Evolutionary conservation across 2,888 invertebrate species (phyloP).

Genomic region (Agrochola litura): DNA sequence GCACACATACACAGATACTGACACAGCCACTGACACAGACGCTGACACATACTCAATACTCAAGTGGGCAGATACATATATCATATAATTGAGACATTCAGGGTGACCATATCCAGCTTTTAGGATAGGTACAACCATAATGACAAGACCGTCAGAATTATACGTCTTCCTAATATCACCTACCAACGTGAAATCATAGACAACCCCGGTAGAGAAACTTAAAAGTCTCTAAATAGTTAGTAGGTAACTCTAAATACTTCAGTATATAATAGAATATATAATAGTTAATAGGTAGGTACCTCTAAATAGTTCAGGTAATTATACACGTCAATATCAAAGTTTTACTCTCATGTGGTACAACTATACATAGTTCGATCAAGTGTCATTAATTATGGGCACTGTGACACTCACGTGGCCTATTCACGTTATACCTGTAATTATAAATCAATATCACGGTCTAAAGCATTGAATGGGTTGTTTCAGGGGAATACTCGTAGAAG

Average conservation of each 20-base stretch:
- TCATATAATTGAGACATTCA: no score
- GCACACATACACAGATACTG: no score
- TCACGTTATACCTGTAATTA: slow-evolving; percentile 34
- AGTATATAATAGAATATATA: no score
- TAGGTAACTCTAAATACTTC: no score
- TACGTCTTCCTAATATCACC: neutral
- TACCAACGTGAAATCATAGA: neutral
- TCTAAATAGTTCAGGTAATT: slow-evolving; percentile 29
- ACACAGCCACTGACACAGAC: no score
- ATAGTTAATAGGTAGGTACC: no score
- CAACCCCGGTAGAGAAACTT: neutral
- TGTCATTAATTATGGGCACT: slow-evolving; percentile 29
- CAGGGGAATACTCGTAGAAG: neutral
- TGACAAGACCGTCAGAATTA: neutral
- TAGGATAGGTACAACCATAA: neutral
- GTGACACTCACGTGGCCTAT: slow-evolving; percentile 5
- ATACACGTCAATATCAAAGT: slow-evolving; percentile 46
- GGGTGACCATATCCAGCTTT: no score
- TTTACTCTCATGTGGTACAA: slow-evolving; percentile 19
- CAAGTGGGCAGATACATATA: no score
- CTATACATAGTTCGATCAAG: slow-evolving; percentile 27
- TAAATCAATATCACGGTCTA: slow-evolving; percentile 35
- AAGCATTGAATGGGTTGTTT: slow-evolving; percentile 7
- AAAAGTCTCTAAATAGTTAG: no score
- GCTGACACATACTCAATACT: no score